Evolutionary conservation across 1,140 invertebrate species (phyloP).

Genomic region (Trissolcus basalis): DNA sequence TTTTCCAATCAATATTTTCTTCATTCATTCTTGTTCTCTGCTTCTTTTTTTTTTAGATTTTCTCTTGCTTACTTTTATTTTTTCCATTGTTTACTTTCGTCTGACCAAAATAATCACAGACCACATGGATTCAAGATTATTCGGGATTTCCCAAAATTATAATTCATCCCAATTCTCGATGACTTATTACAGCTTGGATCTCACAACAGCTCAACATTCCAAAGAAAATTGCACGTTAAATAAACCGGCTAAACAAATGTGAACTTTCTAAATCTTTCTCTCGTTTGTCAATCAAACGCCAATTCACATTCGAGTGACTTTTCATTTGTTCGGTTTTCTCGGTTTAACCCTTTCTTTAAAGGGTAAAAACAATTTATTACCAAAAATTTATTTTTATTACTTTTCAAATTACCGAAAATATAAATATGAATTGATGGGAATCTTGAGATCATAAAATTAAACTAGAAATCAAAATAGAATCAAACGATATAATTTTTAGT

Average conservation of each 20-base stretch:
- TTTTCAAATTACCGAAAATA: too few species aligned
- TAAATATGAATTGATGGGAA: too few species aligned
- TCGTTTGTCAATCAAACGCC: constrained; percentile 42
- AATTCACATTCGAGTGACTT: constrained; percentile 22
- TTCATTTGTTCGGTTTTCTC: constrained; percentile 20
- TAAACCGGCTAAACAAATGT: constrained; percentile 10
- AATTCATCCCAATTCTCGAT: constrained; percentile 1
- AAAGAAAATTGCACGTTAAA: constrained; percentile 34
- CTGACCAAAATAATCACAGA: neutral
- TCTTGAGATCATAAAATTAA: too few species aligned
- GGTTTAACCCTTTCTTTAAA: constrained; percentile 30
- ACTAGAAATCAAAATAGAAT: too few species aligned
- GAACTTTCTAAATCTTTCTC: constrained; percentile 51
- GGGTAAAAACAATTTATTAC: too few species aligned
- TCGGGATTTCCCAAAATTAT: too few species aligned
- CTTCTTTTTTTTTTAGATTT: too few species aligned
- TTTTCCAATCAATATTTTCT: constrained; percentile 7
- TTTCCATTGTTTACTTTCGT: neutral
- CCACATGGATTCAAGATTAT: too few species aligned
- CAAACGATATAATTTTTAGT: too few species aligned
- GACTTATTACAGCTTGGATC: too few species aligned
- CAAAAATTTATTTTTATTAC: too few species aligned
- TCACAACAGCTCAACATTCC: constrained; percentile 17
- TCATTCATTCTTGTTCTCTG: too few species aligned
- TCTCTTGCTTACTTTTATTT: neutral